Base-by-base conservation (phyloP, 2,888 invertebrate species). In the Drosophila eohydei region DNA sequence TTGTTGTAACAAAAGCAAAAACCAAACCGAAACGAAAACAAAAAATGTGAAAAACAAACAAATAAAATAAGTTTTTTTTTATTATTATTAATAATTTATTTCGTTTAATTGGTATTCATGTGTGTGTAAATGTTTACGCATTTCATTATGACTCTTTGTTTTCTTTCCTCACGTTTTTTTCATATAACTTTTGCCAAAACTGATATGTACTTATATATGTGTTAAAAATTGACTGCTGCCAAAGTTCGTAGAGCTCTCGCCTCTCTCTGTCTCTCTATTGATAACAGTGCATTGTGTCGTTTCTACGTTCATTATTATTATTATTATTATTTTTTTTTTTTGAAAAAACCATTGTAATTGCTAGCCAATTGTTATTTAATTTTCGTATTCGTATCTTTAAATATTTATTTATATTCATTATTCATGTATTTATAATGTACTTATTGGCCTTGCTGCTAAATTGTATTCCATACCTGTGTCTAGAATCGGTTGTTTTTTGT, bases 161-260 rank as follows among this genome's bases (percentile, higher is more conserved):
- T 38, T 28, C 48, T 30, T 32, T 48, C 4, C 44, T 26, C 14
- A 12, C 34, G 4, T 36, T 69, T 73, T 73, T 60, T 68, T 76
- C 51, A 32, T 52, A 46, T 71, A 70, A 51, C 52, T 50, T 70
- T 70, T 61, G 60, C 66, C 69, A 63, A 80, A 84, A 89, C 88
- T 89, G 89, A 85, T 87, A 89, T 85, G 89, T 89, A 85, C 88
- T 85, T 80, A 89, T 78, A 85, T 83, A 85, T 85, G 72, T 74
- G 30, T 74, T 74, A 50, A 83, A 88, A 88, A 77, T 79, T 76
- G 78, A 78, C 76, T 72, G 71, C 64, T 71, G 67, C 81, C 70
- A 74, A 52, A 57, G 46, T 77, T 68, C 46, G 54, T 62, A 56
- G 82, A 57, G 38, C 61, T 12, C 5, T 2, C 38, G 44, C 3